Percentiles rank a stretch among this genome's conserved stretches.
phyloP scores from a whole-genome alignment of 2,888 invertebrate genomes.

The Gnatocerus cornutus region DNA sequence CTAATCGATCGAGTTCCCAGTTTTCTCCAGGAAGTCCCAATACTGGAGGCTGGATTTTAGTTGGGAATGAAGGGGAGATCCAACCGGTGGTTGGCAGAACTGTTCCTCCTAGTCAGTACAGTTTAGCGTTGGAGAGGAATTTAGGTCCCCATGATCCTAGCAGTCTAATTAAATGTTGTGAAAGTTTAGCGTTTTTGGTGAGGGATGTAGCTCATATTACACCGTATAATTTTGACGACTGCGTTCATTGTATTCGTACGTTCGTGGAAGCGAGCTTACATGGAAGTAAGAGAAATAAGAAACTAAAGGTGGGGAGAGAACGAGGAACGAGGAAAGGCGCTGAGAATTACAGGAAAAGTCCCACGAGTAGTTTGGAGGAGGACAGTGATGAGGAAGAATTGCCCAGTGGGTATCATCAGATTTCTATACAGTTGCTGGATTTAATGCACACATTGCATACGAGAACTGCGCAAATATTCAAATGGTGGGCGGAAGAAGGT shows the following conservation, averaged over 20 bases:
- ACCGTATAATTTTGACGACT: slow-evolving; percentile 95
- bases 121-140: slow-evolving; percentile 78
- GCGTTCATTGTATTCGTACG: slow-evolving; percentile 90
- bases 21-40: slow-evolving; percentile 62
- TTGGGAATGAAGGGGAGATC: slow-evolving; percentile 74
- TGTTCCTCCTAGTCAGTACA: slow-evolving; percentile 72
- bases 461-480: slow-evolving; percentile 92
- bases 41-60: slow-evolving; percentile 80
- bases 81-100: slow-evolving; percentile 71
- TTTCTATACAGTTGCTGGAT: slow-evolving; percentile 89
- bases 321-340: slow-evolving; percentile 56
- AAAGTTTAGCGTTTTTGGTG: slow-evolving; percentile 94
- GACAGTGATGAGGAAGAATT: slow-evolving; percentile 75
- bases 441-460: slow-evolving; percentile 98
- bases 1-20: slow-evolving; percentile 68
- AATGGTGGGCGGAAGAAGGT: slow-evolving; percentile 90
- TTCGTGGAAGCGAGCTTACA: slow-evolving; percentile 93
- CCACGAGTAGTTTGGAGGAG: slow-evolving; percentile 66
- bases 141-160: slow-evolving; percentile 86
- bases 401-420: slow-evolving; percentile 82
- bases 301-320: slow-evolving; percentile 52
- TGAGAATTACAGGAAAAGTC: slow-evolving; percentile 60
- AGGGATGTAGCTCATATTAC: slow-evolving; percentile 98
- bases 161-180: slow-evolving; percentile 91
- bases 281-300: slow-evolving; percentile 65